These are phyloP conservation scores for Agriopis aurantiaria DNA, from an alignment of 2,888 invertebrate genomes.

Conservation along the genomic window DNA sequence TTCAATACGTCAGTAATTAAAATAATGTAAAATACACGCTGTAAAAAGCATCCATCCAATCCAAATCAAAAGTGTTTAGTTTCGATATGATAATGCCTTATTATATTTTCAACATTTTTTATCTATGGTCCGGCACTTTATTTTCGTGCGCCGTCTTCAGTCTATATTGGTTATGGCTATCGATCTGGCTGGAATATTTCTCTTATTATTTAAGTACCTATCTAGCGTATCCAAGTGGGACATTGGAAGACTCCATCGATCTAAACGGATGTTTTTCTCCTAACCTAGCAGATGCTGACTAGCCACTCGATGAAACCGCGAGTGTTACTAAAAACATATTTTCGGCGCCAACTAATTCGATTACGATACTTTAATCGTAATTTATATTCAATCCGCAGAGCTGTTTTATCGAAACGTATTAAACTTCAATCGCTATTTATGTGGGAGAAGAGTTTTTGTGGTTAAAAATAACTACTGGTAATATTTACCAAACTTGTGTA, in stretches of 20 bases:
- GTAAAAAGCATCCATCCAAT: too few species aligned
- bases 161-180: constrained; percentile 10
- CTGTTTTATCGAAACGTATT: constrained; percentile 38
- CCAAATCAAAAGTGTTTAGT: too few species aligned
- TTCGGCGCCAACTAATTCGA: constrained; percentile 47
- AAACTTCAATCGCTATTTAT: constrained; percentile 48
- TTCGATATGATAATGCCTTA: too few species aligned
- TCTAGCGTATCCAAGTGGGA: constrained; percentile 17
- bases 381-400: constrained; percentile 39
- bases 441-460: constrained; percentile 40
- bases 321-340: constrained; percentile 36
- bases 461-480: constrained; percentile 18
- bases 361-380: constrained; percentile 44
- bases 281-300: constrained; percentile 15
- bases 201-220: constrained; percentile 1
- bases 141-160: too few species aligned
- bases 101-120: too few species aligned
- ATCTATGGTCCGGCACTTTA: too few species aligned
- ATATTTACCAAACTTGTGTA: constrained; percentile 14
- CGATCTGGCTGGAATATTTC: constrained; percentile 4
- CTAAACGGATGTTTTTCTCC: constrained; percentile 36
- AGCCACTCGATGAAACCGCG: constrained; percentile 23
- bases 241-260: constrained; percentile 29
- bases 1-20: too few species aligned
- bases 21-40: too few species aligned